phyloP scores from a whole-genome alignment of 2,888 invertebrate genomes.

The Ophion slaviceki region DNA sequence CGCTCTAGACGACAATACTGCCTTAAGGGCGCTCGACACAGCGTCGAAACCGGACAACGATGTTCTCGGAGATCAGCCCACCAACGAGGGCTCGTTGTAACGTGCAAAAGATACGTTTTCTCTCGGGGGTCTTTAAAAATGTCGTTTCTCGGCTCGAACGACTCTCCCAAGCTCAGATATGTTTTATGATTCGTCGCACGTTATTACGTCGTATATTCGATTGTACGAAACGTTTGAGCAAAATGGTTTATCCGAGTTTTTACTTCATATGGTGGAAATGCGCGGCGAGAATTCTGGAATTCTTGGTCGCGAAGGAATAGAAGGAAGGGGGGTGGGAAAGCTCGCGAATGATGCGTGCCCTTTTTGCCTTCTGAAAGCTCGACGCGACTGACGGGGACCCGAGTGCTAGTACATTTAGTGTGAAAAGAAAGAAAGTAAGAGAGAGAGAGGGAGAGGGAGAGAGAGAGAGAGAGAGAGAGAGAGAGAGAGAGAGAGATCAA shows the following conservation, averaged over 20 bases:
- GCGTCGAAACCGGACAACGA: not conserved
- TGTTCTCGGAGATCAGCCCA: not conserved
- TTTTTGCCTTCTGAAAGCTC: too few relatives aligned
- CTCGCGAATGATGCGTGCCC: too few relatives aligned
- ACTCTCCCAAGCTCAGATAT: slow-evolving; percentile 53
- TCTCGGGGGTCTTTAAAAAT: slow-evolving; percentile 29
- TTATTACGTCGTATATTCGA: slow-evolving; percentile 27
- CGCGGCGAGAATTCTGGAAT: slow-evolving; percentile 23
- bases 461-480: too few relatives aligned
- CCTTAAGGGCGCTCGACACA: too few relatives aligned
- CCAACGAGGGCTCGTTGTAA: not conserved
- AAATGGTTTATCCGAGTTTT: not conserved
- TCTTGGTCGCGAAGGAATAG: not conserved
- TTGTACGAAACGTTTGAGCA: slow-evolving; percentile 57
- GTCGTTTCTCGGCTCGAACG: slow-evolving; percentile 15
- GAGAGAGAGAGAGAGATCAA: too few relatives aligned
- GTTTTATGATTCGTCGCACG: slow-evolving; percentile 50
- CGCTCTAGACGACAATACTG: too few relatives aligned
- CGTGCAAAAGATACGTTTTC: too few relatives aligned
- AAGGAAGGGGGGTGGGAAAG: too few relatives aligned
- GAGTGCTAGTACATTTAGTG: too few relatives aligned
- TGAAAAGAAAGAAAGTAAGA: too few relatives aligned
- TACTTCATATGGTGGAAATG: not conserved
- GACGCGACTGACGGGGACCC: too few relatives aligned
- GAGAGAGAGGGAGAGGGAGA: too few relatives aligned